Base-by-base conservation (phyloP, 2,113 vertebrate genomes). In the Polypterus bichir region DNA sequence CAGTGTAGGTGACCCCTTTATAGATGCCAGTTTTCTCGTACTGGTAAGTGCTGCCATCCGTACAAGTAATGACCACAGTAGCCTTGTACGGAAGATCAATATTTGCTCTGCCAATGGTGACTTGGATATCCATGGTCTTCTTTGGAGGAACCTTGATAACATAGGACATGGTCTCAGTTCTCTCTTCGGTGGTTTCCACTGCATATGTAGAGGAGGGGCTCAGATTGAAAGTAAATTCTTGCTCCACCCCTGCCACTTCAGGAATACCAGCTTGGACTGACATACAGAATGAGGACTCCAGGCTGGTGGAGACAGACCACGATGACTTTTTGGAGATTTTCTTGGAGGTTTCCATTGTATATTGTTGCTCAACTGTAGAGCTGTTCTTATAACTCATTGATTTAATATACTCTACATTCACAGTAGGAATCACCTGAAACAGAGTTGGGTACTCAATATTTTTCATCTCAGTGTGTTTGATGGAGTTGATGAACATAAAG, bases 1-100 rank as follows among this genome's bases (percentile, higher is more conserved):
- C 27, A 47, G 63, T 64, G 63, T 64, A 64, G 56, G 0, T 54
- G 1, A 64, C 11, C 27, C 57, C 63, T 44, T 64, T 69, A 64
- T 71, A 73, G 45, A 5, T 59, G 27, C 67, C 69, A 5, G 54
- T 67, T 54, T 47, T 67, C 48, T 49, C 1, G 8, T 63, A 69
- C 48, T 61, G 0, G 53, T 66, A 9, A 10, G 64, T 59, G 44
- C 62, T 62, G 54, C 44, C n/a, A 11, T 73, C 66, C 9, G 44
- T 8, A 55, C 64, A 71, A 46, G 64, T 70, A n/a, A 71, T 62
- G 10, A 52, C 2, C 47, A 73, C 11, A 4, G 9, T 73, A 47
- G 58, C 71, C 5, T n/a, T 71, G 66, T 69, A 71, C 4, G 69
- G 69, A 9, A 73, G 55, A 48, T 73, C 63, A 51, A 73, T 10